Evolutionary conservation across 2,113 vertebrate genomes (phyloP), one percentile per base, ranked within the genome.

Genomic region (Pomatorhinus ruficollis): DNA sequence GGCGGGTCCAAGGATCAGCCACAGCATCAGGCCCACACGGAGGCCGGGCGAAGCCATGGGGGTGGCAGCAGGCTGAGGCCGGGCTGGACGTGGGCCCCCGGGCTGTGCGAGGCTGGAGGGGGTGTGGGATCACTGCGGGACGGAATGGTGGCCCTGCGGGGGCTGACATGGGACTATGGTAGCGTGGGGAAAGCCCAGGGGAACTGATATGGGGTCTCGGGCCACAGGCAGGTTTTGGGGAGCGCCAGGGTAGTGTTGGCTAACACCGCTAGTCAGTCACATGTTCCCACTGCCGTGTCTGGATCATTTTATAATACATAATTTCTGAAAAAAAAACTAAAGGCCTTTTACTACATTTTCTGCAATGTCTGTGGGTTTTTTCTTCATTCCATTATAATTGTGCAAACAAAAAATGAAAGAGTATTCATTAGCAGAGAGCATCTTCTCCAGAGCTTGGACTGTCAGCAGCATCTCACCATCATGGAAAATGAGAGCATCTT

Each of bases 21-120:
- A 22, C 17, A 12, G 30, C 12, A 22, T 5, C 24, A 35, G 23
- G 18, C 6, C 9, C 45, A 12, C 23, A 39, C 0, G 1, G 15
- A 18, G 16, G 15, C 6, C 42, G 33, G 50, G 8, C 16, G 44
- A 44, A 27, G n/a, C 39, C 37, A 2, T 8, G 15, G n/a, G 3
- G 5, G 3, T 11, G 40, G 33, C 1, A 1, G 27, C 6, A 44
- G 13, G 44, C 54, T 56, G 12, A 60, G 20, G 33, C 12, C 22
- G 5, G n/a, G 11, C 15, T 1, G 1, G 44, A 30, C 4, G 1
- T 6, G 27, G n/a, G 12, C 11, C 3, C 2, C 0, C 0, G 17
- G 45, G 21, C 33, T 66, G 5, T n/a, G 16, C 6, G 4, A 6
- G 69, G 37, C 15, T 30, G 24, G 15, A 70, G 16, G 8, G 35